Conservation (phyloP, 2,113 vertebrate genomes). For the Upupa epops region DNA sequence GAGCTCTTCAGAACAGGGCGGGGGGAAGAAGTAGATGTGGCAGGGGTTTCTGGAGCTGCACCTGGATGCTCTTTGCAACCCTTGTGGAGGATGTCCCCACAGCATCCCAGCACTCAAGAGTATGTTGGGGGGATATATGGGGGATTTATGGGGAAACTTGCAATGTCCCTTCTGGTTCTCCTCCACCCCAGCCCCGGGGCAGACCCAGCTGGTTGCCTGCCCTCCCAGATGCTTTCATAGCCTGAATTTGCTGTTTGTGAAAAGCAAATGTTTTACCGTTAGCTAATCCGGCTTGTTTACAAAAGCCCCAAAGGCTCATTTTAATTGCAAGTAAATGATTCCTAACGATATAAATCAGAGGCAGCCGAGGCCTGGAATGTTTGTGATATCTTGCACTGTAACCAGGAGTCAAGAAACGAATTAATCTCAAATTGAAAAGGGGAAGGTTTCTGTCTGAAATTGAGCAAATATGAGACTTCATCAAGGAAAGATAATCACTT, state of each 20-base stretch:
- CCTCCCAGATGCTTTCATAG: constrained; percentile 6
- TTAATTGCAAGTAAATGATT: constrained; percentile 74
- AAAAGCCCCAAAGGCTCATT: constrained; percentile 66
- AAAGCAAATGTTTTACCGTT: constrained; percentile 65
- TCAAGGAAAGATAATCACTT: constrained; percentile 72
- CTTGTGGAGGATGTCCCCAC: rapidly evolving
- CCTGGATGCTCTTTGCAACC: neutral
- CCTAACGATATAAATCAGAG: constrained; percentile 73
- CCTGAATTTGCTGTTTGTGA: constrained; percentile 50
- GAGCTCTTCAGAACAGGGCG: neutral
- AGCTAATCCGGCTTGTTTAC: constrained; percentile 68
- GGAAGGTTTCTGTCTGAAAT: constrained; percentile 69
- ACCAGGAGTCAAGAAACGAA: constrained; percentile 71
- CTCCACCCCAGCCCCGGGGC: neutral
- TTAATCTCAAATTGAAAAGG: constrained; percentile 69
- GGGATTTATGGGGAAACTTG: neutral
- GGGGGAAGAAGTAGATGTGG: neutral
- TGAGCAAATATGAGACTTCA: constrained; percentile 70
- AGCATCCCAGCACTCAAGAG: rapidly evolving
- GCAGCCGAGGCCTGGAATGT: constrained; percentile 27
- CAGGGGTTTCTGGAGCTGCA: neutral
- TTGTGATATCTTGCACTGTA: constrained; percentile 70
- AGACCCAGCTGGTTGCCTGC: neutral
- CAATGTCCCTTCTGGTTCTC: neutral
- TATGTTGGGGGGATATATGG: neutral